Evolutionary conservation across 1,140 invertebrate genomes (phyloP).

Genomic region (Lepidostoma basale): DNA sequence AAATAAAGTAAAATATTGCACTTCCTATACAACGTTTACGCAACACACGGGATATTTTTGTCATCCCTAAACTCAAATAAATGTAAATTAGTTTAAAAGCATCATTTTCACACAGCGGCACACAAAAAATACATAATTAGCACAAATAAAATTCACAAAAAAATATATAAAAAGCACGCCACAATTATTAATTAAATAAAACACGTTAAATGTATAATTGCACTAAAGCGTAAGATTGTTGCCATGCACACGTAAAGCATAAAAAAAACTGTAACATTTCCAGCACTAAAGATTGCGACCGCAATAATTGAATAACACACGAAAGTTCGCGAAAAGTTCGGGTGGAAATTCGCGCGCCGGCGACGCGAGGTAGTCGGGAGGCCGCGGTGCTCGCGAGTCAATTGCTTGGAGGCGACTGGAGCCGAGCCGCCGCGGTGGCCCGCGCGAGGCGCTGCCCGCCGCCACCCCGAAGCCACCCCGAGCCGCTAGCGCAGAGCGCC

Average conservation of each 20-base stretch:
- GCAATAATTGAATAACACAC: not conserved
- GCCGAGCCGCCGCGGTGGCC: constrained; percentile 6
- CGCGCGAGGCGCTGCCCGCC: not conserved
- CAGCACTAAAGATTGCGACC: too few relatives aligned
- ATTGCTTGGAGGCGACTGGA: constrained; percentile 33
- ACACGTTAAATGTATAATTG: not conserved
- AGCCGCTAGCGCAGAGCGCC: not conserved
- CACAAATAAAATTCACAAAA: not conserved
- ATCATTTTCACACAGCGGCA: not conserved
- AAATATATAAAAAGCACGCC: constrained; percentile 11
- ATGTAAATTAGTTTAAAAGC: too few relatives aligned
- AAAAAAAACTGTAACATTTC: not conserved
- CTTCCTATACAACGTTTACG: too few relatives aligned
- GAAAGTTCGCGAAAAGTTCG: constrained; percentile 7
- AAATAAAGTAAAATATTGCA: too few relatives aligned
- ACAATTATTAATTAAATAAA: constrained; percentile 15
- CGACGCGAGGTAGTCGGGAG: not conserved
- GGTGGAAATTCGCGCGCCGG: constrained; percentile 1
- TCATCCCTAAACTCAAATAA: too few relatives aligned
- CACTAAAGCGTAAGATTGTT: not conserved
- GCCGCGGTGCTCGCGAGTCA: not conserved
- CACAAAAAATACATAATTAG: not conserved
- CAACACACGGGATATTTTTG: too few relatives aligned
- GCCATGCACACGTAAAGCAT: constrained; percentile 21
- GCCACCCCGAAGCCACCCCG: constrained; percentile 9